Evolutionary conservation across 2,888 invertebrate genomes (phyloP).

Genomic region (Frankliniella fusca): DNA sequence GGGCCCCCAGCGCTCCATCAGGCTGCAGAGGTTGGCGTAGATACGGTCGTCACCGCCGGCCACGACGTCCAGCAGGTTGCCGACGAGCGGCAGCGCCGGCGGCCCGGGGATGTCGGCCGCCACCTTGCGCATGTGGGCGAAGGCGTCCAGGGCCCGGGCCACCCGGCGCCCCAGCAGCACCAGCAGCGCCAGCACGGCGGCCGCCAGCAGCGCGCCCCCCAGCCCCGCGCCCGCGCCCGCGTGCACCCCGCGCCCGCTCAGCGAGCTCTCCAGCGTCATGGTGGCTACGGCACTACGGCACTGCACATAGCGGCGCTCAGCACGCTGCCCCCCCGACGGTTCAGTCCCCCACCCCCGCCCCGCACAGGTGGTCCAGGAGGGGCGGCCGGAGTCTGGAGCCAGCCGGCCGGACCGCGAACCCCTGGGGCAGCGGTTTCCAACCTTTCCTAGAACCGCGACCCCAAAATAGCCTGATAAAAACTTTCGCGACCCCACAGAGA

Average conservation of each 20-base stretch:
- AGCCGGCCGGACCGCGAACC: too few species aligned
- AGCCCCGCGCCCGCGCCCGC: not conserved
- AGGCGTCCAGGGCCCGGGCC: not conserved
- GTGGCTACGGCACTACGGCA: not conserved
- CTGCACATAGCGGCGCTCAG: not conserved
- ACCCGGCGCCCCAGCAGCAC: not conserved
- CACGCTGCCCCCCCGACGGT: not conserved
- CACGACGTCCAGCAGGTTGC: slow-evolving; percentile 17
- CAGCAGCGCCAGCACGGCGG: not conserved
- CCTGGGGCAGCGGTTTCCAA: too few species aligned
- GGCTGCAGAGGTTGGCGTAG: not conserved
- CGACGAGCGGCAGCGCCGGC: slow-evolving; percentile 8
- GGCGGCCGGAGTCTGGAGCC: too few species aligned
- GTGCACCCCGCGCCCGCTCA: not conserved
- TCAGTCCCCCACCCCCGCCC: too few species aligned
- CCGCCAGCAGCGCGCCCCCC: not conserved
- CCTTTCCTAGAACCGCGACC: too few species aligned
- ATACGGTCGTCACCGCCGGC: not conserved
- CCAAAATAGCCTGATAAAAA: too few species aligned
- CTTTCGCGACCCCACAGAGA: too few species aligned
- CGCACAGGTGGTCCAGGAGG: too few species aligned
- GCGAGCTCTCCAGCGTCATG: not conserved
- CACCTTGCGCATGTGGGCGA: slow-evolving; percentile 1
- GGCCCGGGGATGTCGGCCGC: slow-evolving; percentile 4
- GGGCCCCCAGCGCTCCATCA: not conserved